phyloP scores from a whole-genome alignment of 2,888 invertebrate genomes.

The Eilema caniola region DNA sequence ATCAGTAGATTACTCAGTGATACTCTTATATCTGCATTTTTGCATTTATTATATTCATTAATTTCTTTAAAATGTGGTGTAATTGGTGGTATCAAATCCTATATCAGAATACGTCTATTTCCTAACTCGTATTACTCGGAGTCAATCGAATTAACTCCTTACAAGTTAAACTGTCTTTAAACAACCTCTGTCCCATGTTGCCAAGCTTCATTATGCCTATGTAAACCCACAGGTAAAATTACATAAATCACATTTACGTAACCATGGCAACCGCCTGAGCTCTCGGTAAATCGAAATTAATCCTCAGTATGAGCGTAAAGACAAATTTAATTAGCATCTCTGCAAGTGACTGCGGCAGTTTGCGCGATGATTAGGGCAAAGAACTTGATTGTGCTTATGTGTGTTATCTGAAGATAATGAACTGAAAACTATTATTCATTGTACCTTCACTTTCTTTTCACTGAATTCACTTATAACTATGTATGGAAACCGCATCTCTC shows the following conservation, averaged over 20 bases:
- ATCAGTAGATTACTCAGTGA: too few species aligned
- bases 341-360: slow-evolving; percentile 47
- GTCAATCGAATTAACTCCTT: slow-evolving; percentile 18
- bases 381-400: slow-evolving; percentile 34
- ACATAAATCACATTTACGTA: slow-evolving; percentile 49
- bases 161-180: slow-evolving; percentile 8
- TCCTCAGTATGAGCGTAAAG: slow-evolving; percentile 65
- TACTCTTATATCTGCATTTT: too few species aligned
- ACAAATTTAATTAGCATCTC: slow-evolving; percentile 72
- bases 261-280: slow-evolving; percentile 47
- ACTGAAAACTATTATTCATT: background rate
- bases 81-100: background rate
- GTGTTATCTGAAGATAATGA: slow-evolving; percentile 8
- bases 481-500: too few species aligned
- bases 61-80: too few species aligned
- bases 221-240: slow-evolving; percentile 47
- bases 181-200: slow-evolving; percentile 8
- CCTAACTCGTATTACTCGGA: background rate
- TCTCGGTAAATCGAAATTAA: slow-evolving; percentile 61
- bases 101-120: background rate
- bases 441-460: too few species aligned
- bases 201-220: slow-evolving; percentile 23
- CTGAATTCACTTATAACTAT: too few species aligned
- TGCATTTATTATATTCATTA: too few species aligned
- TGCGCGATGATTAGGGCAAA: slow-evolving; percentile 48